Evolutionary conservation across 2,113 vertebrate species (phyloP), one percentile per base, ranked within the genome.

Genomic region (Lagopus muta): DNA sequence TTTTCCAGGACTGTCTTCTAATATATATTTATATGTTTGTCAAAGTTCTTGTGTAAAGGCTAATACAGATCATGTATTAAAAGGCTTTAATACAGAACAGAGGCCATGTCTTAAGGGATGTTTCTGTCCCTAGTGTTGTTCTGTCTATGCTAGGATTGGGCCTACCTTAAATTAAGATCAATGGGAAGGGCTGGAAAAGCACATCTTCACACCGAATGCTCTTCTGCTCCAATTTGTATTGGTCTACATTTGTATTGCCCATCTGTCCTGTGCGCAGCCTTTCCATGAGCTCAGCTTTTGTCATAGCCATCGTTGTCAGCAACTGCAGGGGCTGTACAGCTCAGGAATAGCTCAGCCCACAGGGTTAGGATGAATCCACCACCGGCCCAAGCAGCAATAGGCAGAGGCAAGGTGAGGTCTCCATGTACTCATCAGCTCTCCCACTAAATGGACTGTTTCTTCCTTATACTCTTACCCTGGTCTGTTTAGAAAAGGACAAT

Each of bases 331-430:
- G n/a, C 43, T 6, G 3, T 14, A 48, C 34, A 7, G 18, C 24
- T 64, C 28, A 15, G 27, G 9, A 70, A 9, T 9, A 32, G 24
- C 47, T 74, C 66, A 88, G 27, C 14, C 38, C 16, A 22, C 38
- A 27, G 50, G n/a, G 28, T 18, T 15, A 40, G 55, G 36, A 34
- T 77, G 40, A 50, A 50, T 17, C 34, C 60, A 30, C 11, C 8
- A 0, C 1, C 15, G 27, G 8, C 55, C 54, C 1, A 0, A 73
- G 14, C 10, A 73, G 65, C 1, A 18, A 36, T 7, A n/a, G n/a
- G 43, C 40, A 55, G 54, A 62, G 42, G 19, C 40, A 32, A 64
- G 14, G 22, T 0, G 2, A 78, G 24, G 4, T 54, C 58, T 67
- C 13, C 22, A 9, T 1, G 11, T 25, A 20, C 13, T 45, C 45